Evolutionary conservation across 2,888 invertebrate genomes (phyloP).

Genomic region (Lymantria monacha): DNA sequence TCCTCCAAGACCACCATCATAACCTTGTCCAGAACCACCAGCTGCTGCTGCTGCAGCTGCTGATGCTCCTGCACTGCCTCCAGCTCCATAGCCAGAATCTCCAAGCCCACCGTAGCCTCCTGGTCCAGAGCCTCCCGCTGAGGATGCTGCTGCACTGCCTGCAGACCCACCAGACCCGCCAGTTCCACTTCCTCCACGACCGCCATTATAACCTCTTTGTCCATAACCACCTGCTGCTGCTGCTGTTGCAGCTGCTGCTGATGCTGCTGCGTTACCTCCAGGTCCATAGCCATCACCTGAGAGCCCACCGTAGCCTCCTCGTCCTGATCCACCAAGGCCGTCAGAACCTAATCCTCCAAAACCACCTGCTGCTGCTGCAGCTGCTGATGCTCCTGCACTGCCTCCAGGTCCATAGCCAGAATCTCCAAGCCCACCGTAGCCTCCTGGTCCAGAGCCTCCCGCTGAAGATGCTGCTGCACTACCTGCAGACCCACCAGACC

Average conservation of each 20-base stretch:
- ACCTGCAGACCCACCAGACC: not conserved
- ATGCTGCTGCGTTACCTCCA: not conserved
- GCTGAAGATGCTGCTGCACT: not conserved
- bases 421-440: not conserved
- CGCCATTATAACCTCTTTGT: not conserved
- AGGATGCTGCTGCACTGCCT: not conserved
- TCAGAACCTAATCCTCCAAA: not conserved
- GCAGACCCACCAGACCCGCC: not conserved
- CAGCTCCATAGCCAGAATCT: not conserved
- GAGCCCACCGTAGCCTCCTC: not conserved
- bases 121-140: not conserved
- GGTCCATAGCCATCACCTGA: not conserved
- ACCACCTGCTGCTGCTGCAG: not conserved
- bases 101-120: not conserved
- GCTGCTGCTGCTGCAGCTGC: conserved; percentile 1
- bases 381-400: not conserved
- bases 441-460: not conserved
- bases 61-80: not conserved
- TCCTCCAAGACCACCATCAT: not conserved
- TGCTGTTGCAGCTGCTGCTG: not conserved
- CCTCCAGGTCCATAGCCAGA: not conserved
- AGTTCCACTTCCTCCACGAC: not conserved
- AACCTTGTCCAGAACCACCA: conserved; percentile 5
- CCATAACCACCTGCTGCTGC: not conserved
- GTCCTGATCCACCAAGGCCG: not conserved